Conservation (phyloP, 2,113 vertebrate species). For the Gavialis gangeticus region DNA sequence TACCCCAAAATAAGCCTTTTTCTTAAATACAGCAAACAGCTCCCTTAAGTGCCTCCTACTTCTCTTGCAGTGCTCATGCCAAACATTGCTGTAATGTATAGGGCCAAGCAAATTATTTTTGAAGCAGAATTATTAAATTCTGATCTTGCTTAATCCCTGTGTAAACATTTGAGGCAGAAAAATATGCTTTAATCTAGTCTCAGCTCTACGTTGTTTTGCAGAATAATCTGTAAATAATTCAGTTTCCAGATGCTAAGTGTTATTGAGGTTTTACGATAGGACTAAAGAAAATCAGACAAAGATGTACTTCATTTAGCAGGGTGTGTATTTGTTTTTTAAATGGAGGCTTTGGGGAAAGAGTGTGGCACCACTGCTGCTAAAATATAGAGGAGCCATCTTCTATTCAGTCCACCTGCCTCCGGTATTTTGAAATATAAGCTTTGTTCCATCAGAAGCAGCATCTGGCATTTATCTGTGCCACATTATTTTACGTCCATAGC, state of each 20-base stretch:
- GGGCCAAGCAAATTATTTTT: slow-evolving; percentile 67
- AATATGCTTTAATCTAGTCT: slow-evolving; percentile 75
- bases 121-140: slow-evolving; percentile 69
- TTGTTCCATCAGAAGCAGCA: neutral
- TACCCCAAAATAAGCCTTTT: neutral
- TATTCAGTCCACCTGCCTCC: slow-evolving; percentile 26
- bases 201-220: slow-evolving; percentile 62
- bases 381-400: slow-evolving; percentile 8
- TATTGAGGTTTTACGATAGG: slow-evolving; percentile 71
- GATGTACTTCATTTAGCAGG: slow-evolving; percentile 58
- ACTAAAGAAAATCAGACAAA: slow-evolving; percentile 56
- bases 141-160: slow-evolving; percentile 70
- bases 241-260: slow-evolving; percentile 71
- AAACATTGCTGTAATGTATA: slow-evolving; percentile 8
- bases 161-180: slow-evolving; percentile 65
- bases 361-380: slow-evolving; percentile 25
- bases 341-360: neutral
- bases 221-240: slow-evolving; percentile 71
- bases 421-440: neutral
- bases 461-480: neutral
- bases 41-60: neutral
- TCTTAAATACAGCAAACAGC: neutral
- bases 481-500: slow-evolving; percentile 15
- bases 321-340: slow-evolving; percentile 53
- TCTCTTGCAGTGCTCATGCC: slow-evolving; percentile 27